Percentiles rank a stretch among this genome's conserved stretches.
Conservation (phyloP, 2,888 invertebrate genomes). For the Xestia rhomboidea region DNA sequence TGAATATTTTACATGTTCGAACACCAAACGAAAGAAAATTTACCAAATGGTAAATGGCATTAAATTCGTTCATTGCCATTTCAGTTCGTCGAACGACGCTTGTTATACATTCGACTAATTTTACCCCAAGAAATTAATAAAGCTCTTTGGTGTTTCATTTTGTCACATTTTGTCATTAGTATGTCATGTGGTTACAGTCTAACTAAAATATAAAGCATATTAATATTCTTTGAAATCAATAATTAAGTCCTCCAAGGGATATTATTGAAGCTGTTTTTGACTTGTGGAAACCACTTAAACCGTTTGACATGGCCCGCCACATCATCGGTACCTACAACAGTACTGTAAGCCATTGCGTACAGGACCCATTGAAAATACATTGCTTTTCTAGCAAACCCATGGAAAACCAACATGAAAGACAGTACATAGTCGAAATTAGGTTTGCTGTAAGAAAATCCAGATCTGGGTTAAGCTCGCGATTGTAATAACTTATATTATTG, state of each 20-base stretch:
- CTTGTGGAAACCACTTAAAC: neutral
- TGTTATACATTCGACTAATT: neutral
- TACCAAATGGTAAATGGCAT: neutral
- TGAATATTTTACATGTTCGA: neutral
- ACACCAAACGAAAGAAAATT: neutral
- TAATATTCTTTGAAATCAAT: neutral
- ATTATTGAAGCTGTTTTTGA: neutral
- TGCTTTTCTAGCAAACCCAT: conserved; percentile 12
- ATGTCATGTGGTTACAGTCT: neutral
- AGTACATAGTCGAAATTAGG: neutral
- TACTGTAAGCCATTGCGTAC: conserved; percentile 17
- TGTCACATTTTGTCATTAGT: neutral
- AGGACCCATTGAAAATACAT: conserved; percentile 27
- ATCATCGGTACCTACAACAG: no score
- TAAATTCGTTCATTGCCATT: neutral
- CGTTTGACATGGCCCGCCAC: neutral
- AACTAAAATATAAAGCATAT: neutral
- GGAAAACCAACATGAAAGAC: neutral
- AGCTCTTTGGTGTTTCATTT: conserved; percentile 10
- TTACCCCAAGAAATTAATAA: neutral
- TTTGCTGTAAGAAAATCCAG: neutral
- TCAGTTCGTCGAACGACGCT: neutral
- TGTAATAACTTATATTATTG: neutral
- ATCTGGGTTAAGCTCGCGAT: neutral
- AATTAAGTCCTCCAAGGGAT: neutral